A percentile compares a stretch with the other conserved stretches of the same genome.
Evolutionary conservation across 2,113 vertebrate genomes (phyloP).

Genomic region (Nycticryphes semicollaris): DNA sequence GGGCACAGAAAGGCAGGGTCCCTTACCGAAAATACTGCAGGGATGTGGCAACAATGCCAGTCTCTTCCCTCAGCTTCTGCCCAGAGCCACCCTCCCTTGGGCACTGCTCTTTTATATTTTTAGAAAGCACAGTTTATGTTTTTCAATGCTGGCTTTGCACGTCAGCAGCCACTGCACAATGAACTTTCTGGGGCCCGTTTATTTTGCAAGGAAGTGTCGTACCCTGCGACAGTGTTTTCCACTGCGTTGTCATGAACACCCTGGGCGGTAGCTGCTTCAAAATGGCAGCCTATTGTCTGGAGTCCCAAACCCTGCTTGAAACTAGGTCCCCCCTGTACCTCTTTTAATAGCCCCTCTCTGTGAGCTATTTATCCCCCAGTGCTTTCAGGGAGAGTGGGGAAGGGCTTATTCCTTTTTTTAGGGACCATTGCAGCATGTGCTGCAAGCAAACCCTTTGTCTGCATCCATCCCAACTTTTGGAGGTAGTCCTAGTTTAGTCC

Average conservation of each 20-base stretch:
- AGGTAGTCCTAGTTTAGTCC: not conserved
- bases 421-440: not conserved
- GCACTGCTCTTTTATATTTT: not conserved
- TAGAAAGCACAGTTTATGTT: not conserved
- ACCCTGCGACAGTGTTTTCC: not conserved
- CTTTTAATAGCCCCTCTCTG: not conserved
- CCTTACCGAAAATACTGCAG: not conserved
- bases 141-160: not conserved
- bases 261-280: not conserved
- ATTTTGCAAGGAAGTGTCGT: not conserved
- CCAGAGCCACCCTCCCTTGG: not conserved
- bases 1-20: rapidly evolving
- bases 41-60: rapidly evolving
- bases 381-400: not conserved
- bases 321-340: not conserved
- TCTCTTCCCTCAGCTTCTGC: not conserved
- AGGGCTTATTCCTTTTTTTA: not conserved
- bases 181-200: not conserved
- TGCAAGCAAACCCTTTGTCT: not conserved
- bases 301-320: not conserved
- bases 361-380: not conserved
- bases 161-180: not conserved
- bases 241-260: not conserved
- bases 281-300: not conserved
- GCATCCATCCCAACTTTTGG: not conserved